Evolutionary conservation across 23 tunicate species (phyloP), one percentile per base, ranked within the genome.

Genomic region (Pegea sp.): DNA sequence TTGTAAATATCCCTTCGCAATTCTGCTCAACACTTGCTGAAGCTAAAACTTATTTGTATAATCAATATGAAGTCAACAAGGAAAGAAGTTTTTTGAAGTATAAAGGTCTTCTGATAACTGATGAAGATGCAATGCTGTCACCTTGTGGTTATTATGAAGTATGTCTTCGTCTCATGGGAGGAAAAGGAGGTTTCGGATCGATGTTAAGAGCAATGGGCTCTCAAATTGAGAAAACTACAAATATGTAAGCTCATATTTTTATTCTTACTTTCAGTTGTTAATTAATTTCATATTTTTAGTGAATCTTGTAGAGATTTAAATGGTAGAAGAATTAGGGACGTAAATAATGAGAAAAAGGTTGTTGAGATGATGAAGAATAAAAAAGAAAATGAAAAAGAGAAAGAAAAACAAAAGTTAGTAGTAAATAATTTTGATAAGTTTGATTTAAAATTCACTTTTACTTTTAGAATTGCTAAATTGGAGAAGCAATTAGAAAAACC

Each of bases 151-250:
- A n/a, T n/a, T n/a, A n/a, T n/a, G n/a, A n/a, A n/a, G n/a, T n/a
- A n/a, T n/a, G n/a, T n/a, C n/a, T n/a, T n/a, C n/a, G n/a, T n/a
- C n/a, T n/a, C n/a, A n/a, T n/a, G n/a, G 99, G 99, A 4, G 99
- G 99, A 18, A 91, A 91, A 73, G 99, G 99, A 16, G 99, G 99
- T 1, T 91, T 91, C 79, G 99, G 99, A 22, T 91, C 99, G 18
- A 86, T 91, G 81, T 68, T 91, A 43, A 24, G 99, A 53, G 99
- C 99, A 18, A 56, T 91, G 23, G 99, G 99, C 13, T 90, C 99
- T 1, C 99, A 91, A 56, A 91, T 91, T 52, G 93, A 91, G 59
- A 79, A 75, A 29, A 91, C 99, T 19, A 91, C 99, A 20, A 84
- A 91, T 31, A 72, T 28, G 73, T 66, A 59, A 58, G 24, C 52